phyloP scores from a whole-genome alignment of 2,113 vertebrate species.

The Carassius carassius region DNA sequence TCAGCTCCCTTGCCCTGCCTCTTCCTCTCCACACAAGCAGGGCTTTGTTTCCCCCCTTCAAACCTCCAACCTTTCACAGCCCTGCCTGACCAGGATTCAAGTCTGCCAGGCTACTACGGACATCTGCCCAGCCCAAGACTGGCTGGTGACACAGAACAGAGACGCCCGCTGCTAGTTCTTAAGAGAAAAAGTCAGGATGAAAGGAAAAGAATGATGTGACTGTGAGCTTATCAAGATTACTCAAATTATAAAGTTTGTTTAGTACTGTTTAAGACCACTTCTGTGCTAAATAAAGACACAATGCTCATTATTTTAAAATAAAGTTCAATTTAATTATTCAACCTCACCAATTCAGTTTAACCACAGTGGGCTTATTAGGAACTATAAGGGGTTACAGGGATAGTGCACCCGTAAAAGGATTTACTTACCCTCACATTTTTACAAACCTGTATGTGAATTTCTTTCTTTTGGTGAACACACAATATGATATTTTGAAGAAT shows the following conservation, averaged over 20 bases:
- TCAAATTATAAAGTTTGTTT: neutral
- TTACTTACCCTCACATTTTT: no score
- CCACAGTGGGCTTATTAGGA: no score
- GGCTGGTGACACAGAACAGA: neutral
- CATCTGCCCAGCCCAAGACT: slow-evolving; percentile 48
- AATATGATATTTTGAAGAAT: no score
- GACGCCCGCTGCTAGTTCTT: neutral
- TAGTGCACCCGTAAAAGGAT: no score
- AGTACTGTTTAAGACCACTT: neutral
- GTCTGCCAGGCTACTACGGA: slow-evolving; percentile 46
- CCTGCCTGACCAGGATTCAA: slow-evolving; percentile 49
- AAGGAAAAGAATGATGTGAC: neutral
- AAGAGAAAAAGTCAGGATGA: neutral
- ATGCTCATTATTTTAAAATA: no score
- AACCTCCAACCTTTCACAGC: slow-evolving; percentile 41
- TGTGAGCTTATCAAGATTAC: no score
- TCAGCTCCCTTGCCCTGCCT: slow-evolving; percentile 69
- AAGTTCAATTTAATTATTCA: no score
- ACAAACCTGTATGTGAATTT: no score
- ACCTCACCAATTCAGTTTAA: no score
- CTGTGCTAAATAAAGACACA: no score
- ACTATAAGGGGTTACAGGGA: no score
- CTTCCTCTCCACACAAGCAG: slow-evolving; percentile 70
- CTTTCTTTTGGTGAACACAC: no score
- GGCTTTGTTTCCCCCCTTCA: slow-evolving; percentile 71